Evolutionary conservation across 2,888 invertebrate species (phyloP).

Genomic region (Erebia epiphron): DNA sequence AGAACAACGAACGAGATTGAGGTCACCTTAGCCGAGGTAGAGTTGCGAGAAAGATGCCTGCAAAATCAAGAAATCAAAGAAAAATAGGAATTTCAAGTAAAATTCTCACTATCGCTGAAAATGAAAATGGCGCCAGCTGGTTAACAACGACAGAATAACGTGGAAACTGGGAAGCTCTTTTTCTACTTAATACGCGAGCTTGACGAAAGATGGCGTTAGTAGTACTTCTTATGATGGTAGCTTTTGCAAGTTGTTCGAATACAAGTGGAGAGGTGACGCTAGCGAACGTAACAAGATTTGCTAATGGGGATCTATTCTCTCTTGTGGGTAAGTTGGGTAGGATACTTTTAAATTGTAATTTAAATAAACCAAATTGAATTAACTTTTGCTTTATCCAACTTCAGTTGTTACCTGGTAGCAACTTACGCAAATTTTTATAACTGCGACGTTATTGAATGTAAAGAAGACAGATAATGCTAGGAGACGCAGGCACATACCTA

Average conservation of each 20-base stretch:
- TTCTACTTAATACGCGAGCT: not conserved
- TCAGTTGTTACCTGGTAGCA: too few species aligned
- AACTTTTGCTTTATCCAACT: too few species aligned
- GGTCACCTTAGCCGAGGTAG: not conserved
- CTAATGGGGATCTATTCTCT: constrained; percentile 84
- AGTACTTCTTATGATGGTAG: constrained; percentile 50
- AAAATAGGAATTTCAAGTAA: not conserved
- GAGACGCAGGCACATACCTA: too few species aligned
- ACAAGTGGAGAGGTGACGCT: constrained; percentile 67
- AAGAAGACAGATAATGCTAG: too few species aligned
- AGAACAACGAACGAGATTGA: not conserved
- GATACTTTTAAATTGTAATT: too few species aligned
- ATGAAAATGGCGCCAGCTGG: constrained; percentile 34
- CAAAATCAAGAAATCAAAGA: constrained; percentile 6
- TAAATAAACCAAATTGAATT: too few species aligned
- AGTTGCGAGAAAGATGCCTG: constrained; percentile 4
- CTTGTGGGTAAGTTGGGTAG: constrained; percentile 68
- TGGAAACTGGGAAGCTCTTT: not conserved
- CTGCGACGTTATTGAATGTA: too few species aligned
- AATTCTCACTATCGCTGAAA: not conserved
- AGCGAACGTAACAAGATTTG: constrained; percentile 81
- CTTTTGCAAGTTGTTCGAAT: constrained; percentile 48
- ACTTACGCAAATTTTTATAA: too few species aligned
- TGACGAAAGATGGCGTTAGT: constrained; percentile 62
- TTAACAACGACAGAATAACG: constrained; percentile 13